phyloP scores from a whole-genome alignment of 2,888 invertebrate species.

The Conistra vaccinii region DNA sequence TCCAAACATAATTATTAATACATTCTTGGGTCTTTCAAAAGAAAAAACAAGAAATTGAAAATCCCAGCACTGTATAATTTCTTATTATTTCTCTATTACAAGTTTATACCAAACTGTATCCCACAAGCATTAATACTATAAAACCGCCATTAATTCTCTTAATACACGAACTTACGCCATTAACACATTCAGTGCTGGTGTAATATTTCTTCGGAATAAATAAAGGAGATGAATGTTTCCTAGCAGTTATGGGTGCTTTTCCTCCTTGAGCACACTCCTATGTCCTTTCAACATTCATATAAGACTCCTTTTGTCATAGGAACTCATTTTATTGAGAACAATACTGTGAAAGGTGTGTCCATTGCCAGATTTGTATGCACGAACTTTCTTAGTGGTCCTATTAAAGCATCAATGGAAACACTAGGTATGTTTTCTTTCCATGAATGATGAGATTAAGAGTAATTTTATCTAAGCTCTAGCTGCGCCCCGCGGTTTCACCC shows the following conservation, averaged over 20 bases:
- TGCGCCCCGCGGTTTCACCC: too few species aligned
- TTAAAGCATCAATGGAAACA: too few species aligned
- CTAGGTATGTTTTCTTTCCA: too few species aligned
- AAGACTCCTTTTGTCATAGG: background rate
- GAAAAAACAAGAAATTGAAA: background rate
- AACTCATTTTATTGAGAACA: background rate
- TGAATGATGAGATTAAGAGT: too few species aligned
- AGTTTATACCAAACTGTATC: slow-evolving; percentile 1
- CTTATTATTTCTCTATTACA: background rate
- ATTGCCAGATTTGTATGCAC: background rate
- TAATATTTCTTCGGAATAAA: slow-evolving; percentile 37
- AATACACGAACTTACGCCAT: slow-evolving; percentile 44
- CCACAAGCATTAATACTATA: slow-evolving; percentile 7
- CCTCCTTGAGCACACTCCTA: slow-evolving; percentile 1
- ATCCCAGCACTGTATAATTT: background rate
- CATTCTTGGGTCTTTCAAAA: background rate
- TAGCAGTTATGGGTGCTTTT: slow-evolving; percentile 16
- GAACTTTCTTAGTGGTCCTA: background rate
- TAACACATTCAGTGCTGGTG: slow-evolving; percentile 31
- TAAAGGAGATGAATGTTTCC: slow-evolving; percentile 24
- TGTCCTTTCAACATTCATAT: background rate
- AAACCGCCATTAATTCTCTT: slow-evolving; percentile 24
- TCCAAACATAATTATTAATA: background rate
- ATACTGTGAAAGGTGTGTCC: background rate
- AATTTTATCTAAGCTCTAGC: too few species aligned